Base-by-base conservation (phyloP, 2,797 vertebrate genomes). In the Cirrhinus mrigala region DNA sequence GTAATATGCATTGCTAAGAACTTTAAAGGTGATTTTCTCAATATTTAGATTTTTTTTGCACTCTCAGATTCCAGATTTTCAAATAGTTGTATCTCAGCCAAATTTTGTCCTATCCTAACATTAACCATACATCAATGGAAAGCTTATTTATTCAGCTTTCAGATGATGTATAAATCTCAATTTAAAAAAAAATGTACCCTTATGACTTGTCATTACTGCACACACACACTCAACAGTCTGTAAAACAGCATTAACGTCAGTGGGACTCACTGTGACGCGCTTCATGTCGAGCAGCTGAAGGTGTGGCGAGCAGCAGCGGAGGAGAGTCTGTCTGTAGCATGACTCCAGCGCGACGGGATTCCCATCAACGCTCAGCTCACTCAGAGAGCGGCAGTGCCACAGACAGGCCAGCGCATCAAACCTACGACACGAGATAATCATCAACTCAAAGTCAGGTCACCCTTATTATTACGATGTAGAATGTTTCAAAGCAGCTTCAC, bases 301-400 rank as follows among this genome's bases (percentile, higher is more conserved):
- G 37, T 56, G 97, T 93, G 98, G 98, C 96, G 96, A 95, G 97
- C 98, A 97, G 94, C 97, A 97, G 95, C 97, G 97, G 90, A 99
- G 96, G 94, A 97, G 91, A 24, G 96, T 97, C 94, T 97, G 97
- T 93, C 97, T 99, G 98, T 99, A 99, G 97, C 98, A 99, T 98
- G 98, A 96, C 97, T 99, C 97, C 96, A 97, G 97, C 92, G 97
- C 97, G 96, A 99, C 96, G 86, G 98, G 97, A 91, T 99, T 99
- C 96, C 98, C 98, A 97, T 99, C 98, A 95, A 99, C 96, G 91
- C 97, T 97, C 94, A 99, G 96, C 94, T 99, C 98, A 88, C 96
- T 96, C 91, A 99, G 96, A 93, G 97, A 97, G 86, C 92, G 88
- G 0, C 95, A 97, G 88, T 97, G 95, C 92, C 96, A 95, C 79